Evolutionary conservation across 2,797 vertebrate genomes (phyloP).

Genomic region (Morelia viridis): DNA sequence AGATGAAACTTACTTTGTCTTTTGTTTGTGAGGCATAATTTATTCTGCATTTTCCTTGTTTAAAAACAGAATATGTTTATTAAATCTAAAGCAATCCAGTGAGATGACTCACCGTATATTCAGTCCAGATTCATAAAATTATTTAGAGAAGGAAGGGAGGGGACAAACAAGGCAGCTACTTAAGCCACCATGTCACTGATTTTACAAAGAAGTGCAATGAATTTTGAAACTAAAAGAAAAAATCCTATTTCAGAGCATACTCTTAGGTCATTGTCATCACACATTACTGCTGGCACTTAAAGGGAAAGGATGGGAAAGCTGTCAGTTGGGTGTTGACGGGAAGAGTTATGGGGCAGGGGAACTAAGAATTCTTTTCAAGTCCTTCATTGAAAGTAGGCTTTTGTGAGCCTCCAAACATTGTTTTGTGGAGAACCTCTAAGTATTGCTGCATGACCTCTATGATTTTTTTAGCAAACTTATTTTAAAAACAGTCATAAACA

Average conservation of each 20-base stretch:
- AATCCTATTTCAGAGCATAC: neutral
- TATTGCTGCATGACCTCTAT: neutral
- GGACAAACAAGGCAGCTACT: neutral
- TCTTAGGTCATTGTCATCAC: neutral
- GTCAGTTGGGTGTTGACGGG: neutral
- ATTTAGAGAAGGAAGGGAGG: neutral
- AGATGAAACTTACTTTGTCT: neutral
- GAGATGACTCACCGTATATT: neutral
- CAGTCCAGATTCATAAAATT: neutral
- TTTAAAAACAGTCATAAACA: neutral
- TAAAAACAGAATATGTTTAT: neutral
- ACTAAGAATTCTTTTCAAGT: neutral
- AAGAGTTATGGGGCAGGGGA: neutral
- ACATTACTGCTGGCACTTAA: neutral
- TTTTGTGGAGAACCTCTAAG: neutral
- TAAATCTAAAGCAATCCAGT: neutral
- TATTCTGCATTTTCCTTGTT: neutral
- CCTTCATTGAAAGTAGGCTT: neutral
- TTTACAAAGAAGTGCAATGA: neutral
- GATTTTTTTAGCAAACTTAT: conserved; percentile 14
- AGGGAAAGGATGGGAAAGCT: neutral
- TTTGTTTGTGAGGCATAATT: neutral
- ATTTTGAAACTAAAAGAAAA: neutral
- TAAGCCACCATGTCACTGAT: neutral
- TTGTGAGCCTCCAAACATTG: neutral